Base-by-base conservation (phyloP, 30 jellyfish, hydroid and myxozoan species). In the Aurelia aurita complex sp. Pacific region DNA sequence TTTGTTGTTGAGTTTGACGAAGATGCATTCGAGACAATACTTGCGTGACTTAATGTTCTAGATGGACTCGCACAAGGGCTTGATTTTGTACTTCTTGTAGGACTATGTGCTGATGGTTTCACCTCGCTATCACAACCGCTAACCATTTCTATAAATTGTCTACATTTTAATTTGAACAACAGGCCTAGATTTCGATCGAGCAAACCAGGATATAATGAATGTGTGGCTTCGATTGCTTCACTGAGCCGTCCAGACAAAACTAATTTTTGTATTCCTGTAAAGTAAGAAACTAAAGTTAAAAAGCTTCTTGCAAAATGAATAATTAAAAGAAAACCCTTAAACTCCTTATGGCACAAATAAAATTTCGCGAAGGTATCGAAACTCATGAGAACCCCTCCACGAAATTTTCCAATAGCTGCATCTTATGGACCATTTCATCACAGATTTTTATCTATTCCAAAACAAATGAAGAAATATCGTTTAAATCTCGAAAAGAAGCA, bases 121-220 rank as follows among this genome's bases (percentile, higher is more conserved):
- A 88, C 96, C 59, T 94, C 98, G 14, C 98, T 87, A 71, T 94
- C 98, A 79, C 94, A 82, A 40, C 98, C 98, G 34, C 91, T 88
- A 73, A 94, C 98, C 98, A 94, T 94, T 85, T 94, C 98, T 17
- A 94, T 88, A 83, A 94, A 94, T 82, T 94, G 98, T 50, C 98
- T 80, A 73, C 98, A 94, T 81, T 94, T 94, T 36, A 94, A 80
- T 54, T 80, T 89, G 83, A 94, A 94, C 18, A 85, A 73, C 67
- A 94, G 76, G 63, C 85, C 85, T 17, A 96, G 87, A 59, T 94
- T 84, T 59, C 96, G 88, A 64, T 88, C 97, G 23, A 94, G 51
- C 66, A 94, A 69, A 33, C 97, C 97, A 29, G 98, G 98, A 72
- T 88, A 94, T 34, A 94, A 71, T 51, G 97, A 82, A 77, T 94